Base-by-base conservation (phyloP, 2,113 vertebrate genomes). In the Laticauda colubrina region DNA sequence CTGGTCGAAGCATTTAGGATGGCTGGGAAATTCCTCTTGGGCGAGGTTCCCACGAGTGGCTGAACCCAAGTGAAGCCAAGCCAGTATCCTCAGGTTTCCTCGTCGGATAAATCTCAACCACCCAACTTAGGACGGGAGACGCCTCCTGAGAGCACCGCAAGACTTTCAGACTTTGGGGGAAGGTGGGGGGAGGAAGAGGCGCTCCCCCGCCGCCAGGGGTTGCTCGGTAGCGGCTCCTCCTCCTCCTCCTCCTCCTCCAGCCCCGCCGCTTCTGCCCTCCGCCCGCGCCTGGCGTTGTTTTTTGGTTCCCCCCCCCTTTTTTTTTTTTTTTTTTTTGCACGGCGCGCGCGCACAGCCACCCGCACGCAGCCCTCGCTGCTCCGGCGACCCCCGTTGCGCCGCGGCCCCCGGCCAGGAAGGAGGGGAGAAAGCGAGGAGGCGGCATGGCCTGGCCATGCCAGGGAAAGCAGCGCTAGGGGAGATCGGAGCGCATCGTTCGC, bases 391-490 rank as follows among this genome's bases (percentile, higher is more conserved):
- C 91, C 12, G 43, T 54, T 81, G 69, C n/a, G 64, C 64, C 3
- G 64, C n/a, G 85, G 39, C 23, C 15, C 87, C 34, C 15, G 18
- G 64, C 12, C 20, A 34, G 56, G 26, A 34, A 51, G 61, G 10
- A 5, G n/a, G 4, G 20, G 18, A 23, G 54, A 5, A 24, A 14
- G 20, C 34, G 45, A 14, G 48, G 64, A 24, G 59, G 85, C n/a
- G 53, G 91, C 2, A 89, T 89, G 92, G 92, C 92, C 45, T 75
- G 64, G 88, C 92, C 57, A 85, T 89, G 92, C 88, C 69, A 43
- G 64, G 20, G 29, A 23, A 21, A 34, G 43, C 23, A 2, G 5
- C 3, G 53, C 18, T 92, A 75, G 34, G 6, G 34, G 26, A 45
- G 20, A 55, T 18, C 34, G 39, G 6, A 86, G 90, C 39, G 75